A percentile compares a stretch with the other conserved stretches of the same genome.
These are phyloP conservation scores for Gymnosoma rotundatum DNA, from an alignment of 2,888 invertebrate genomes.

Conservation along the genomic window DNA sequence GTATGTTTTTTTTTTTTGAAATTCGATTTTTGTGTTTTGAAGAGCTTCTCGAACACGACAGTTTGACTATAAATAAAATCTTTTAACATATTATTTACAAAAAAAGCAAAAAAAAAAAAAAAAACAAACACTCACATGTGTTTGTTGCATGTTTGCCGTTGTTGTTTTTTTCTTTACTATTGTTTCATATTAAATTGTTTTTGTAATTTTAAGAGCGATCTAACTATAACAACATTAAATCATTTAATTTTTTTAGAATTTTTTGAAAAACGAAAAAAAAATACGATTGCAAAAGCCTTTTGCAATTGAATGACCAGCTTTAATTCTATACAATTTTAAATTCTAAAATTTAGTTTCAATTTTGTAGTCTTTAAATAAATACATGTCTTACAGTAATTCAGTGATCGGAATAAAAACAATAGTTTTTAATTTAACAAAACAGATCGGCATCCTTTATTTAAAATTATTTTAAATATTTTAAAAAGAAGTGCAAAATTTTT, in stretches of 20 bases:
- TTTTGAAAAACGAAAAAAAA: slow-evolving; percentile 48
- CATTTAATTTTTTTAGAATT: slow-evolving; percentile 47
- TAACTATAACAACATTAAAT: slow-evolving; percentile 58
- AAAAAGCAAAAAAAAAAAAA: not conserved
- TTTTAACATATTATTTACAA: slow-evolving; percentile 24
- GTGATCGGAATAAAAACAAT: slow-evolving; percentile 2
- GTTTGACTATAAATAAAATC: slow-evolving; percentile 15
- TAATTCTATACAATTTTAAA: slow-evolving; percentile 54
- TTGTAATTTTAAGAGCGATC: slow-evolving; percentile 58
- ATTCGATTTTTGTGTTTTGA: slow-evolving; percentile 40
- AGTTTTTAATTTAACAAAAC: not conserved
- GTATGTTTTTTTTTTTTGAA: slow-evolving; percentile 42
- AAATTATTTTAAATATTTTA: not conserved
- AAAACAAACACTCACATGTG: slow-evolving; percentile 25
- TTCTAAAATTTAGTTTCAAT: slow-evolving; percentile 62
- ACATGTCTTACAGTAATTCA: slow-evolving; percentile 42
- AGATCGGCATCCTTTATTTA: not conserved
- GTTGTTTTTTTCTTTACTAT: slow-evolving; percentile 7
- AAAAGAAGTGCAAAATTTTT: not conserved
- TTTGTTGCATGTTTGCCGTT: slow-evolving; percentile 55
- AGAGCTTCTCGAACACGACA: slow-evolving; percentile 47
- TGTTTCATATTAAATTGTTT: slow-evolving; percentile 43
- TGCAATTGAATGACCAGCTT: slow-evolving; percentile 65
- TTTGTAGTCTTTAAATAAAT: slow-evolving; percentile 65
- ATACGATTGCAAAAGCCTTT: slow-evolving; percentile 65